Base-by-base conservation (phyloP, 2,888 invertebrate species). In the Eulithis testata region DNA sequence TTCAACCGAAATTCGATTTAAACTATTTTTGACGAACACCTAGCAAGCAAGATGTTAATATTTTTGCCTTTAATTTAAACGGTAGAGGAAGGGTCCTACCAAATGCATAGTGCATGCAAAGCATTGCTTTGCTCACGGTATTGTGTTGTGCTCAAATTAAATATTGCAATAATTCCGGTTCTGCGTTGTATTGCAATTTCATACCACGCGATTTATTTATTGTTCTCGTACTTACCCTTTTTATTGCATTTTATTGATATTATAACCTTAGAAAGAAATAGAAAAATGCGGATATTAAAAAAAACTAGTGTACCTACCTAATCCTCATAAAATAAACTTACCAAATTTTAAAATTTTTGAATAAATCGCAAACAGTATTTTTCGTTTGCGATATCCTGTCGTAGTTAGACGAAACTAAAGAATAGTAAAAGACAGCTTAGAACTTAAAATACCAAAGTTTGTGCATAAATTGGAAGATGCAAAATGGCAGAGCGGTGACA, bases 381-480 rank as follows among this genome's bases (percentile, higher is more conserved):
- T 51, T 21, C 1, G 21, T 21, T 21, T 21, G n/a, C n/a, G n/a
- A n/a, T n/a, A n/a, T 21, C 2, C 21, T 1, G 1, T 21, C 21
- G 21, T 21, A 36, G 4, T 50, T 11, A 27, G 11, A 50, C 5
- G 50, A 74, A 72, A 72, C 68, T 70, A 68, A 21, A 21, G n/a
- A 21, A 21, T 0, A 40, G 40, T 40, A 72, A 73, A 74, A 74
- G 67, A 63, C 58, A 66, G 71, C 65, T 61, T 61, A 67, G 52
- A 79, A 76, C 72, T 76, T 72, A 64, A 73, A 73, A 73, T 73
- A 76, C 73, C 66, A 64, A 82, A 88, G 79, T 87, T 87, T 73
- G 62, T 73, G 83, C 80, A 87, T 87, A 87, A 87, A 86, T 87
- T 86, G 76, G 70, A 74, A 85, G 79, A 84, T 82, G 76, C 74